Evolutionary conservation across 1,140 invertebrate genomes (phyloP).

Genomic region (Mercenaria mercenaria): DNA sequence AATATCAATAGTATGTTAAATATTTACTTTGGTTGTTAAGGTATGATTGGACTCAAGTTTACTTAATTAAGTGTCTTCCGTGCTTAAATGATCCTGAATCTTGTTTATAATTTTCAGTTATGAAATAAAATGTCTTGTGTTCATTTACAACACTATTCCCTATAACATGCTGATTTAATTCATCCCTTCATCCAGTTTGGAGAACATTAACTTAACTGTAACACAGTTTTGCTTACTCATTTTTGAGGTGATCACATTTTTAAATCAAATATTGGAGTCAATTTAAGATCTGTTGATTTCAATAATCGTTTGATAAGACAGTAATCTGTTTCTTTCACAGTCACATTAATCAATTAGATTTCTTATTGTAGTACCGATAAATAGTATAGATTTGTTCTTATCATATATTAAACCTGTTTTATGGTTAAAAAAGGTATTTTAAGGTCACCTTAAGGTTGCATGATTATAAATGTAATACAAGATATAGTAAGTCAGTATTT

Average conservation of each 20-base stretch:
- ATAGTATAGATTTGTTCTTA: not conserved
- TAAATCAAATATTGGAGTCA: not conserved
- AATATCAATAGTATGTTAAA: too few relatives aligned
- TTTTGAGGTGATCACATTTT: not conserved
- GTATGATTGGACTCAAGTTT: too few relatives aligned
- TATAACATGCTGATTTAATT: too few relatives aligned
- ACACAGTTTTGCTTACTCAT: not conserved
- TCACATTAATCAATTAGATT: not conserved
- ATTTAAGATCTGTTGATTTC: not conserved
- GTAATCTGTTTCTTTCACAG: not conserved
- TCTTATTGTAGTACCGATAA: not conserved
- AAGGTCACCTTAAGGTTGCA: not conserved
- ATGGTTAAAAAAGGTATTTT: not conserved
- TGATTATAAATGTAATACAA: not conserved
- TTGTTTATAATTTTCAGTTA: too few relatives aligned
- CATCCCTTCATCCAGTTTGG: not conserved
- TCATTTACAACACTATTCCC: too few relatives aligned
- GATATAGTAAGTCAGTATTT: not conserved
- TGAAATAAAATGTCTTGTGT: too few relatives aligned
- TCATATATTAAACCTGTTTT: not conserved
- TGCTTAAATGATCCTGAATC: too few relatives aligned
- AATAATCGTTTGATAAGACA: slow-evolving; percentile 15
- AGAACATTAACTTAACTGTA: not conserved
- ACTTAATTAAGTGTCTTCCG: too few relatives aligned
- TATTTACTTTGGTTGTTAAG: too few relatives aligned